These are phyloP conservation scores for Leucania comma DNA, from an alignment of 2,888 invertebrate genomes.

Conservation along the genomic window DNA sequence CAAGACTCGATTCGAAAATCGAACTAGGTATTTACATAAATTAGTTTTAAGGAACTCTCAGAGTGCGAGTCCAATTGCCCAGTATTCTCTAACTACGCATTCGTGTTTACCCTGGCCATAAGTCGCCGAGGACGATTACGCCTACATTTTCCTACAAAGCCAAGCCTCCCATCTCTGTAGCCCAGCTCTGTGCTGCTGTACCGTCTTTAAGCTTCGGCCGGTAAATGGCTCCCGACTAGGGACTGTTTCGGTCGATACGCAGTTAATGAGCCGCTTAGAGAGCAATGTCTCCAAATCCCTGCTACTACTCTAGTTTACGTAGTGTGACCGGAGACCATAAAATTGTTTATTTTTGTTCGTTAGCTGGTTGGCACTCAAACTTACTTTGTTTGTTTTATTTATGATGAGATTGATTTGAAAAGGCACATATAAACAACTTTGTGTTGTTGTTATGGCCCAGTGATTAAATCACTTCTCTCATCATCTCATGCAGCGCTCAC, in stretches of 20 bases:
- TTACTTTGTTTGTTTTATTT: slow-evolving; percentile 2
- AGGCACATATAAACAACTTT: too few relatives aligned
- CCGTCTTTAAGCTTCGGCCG: slow-evolving; percentile 17
- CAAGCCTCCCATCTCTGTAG: not conserved
- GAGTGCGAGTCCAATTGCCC: too few relatives aligned
- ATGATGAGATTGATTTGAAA: slow-evolving; percentile 9
- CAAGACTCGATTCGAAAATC: too few relatives aligned
- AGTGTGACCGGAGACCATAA: slow-evolving; percentile 21
- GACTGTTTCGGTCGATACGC: slow-evolving; percentile 50
- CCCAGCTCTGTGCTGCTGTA: not conserved
- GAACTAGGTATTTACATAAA: too few relatives aligned
- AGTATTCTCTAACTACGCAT: too few relatives aligned
- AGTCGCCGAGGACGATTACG: not conserved
- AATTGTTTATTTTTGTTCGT: slow-evolving; percentile 14
- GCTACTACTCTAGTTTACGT: slow-evolving; percentile 30
- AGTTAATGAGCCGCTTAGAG: slow-evolving; percentile 47
- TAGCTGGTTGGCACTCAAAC: not conserved
- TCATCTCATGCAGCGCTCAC: too few relatives aligned
- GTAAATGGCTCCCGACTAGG: slow-evolving; percentile 33
- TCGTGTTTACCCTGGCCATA: not conserved
- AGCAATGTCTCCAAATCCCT: slow-evolving; percentile 23
- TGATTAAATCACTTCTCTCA: too few relatives aligned
- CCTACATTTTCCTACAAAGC: not conserved
- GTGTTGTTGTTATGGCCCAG: too few relatives aligned
- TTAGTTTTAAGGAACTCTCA: too few relatives aligned